Evolutionary conservation across 2,113 vertebrate species (phyloP).

Genomic region (Heloderma charlesbogerti): DNA sequence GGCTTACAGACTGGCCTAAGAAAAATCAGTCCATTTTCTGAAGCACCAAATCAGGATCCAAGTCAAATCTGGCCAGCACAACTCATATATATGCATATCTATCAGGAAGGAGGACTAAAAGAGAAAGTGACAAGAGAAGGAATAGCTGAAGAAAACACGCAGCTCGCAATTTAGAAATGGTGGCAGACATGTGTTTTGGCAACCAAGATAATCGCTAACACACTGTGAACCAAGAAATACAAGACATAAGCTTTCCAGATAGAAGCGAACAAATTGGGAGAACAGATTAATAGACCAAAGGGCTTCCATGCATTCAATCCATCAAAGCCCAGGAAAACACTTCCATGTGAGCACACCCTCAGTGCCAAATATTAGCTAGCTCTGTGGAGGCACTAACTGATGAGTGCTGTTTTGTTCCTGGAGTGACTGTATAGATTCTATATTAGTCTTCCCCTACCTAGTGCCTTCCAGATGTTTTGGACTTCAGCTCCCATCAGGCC

Average conservation of each 20-base stretch:
- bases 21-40: no score
- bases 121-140: not conserved
- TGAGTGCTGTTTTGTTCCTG: not conserved
- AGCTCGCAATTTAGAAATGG: rapidly evolving
- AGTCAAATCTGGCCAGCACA: no score
- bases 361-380: not conserved
- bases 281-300: not conserved
- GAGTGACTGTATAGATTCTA: not conserved
- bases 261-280: not conserved
- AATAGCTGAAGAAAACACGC: rapidly evolving
- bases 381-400: not conserved
- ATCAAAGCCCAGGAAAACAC: not conserved
- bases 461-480: no score
- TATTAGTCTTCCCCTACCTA: no score
- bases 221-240: not conserved
- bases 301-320: not conserved
- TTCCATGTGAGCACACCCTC: no score
- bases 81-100: no score
- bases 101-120: not conserved
- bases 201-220: not conserved
- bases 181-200: not conserved
- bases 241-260: not conserved
- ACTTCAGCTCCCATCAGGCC: no score
- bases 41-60: no score
- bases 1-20: no score